Evolutionary conservation across 2,797 vertebrate genomes (phyloP).

Genomic region (Echiichthys vipera): DNA sequence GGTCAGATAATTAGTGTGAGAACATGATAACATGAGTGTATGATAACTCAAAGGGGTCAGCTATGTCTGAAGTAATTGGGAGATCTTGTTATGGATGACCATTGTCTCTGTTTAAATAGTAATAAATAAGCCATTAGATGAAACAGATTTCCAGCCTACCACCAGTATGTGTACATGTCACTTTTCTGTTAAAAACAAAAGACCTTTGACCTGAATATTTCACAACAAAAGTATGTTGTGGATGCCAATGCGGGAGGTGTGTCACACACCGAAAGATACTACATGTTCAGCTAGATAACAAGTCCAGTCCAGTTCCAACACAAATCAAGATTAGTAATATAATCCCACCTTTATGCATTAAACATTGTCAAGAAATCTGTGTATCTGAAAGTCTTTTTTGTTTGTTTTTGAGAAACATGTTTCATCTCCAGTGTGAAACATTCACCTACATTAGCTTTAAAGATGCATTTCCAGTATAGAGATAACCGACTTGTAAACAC

Average conservation of each 20-base stretch:
- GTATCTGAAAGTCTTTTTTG: neutral
- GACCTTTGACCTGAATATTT: conserved; percentile 23
- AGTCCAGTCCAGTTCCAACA: conserved; percentile 33
- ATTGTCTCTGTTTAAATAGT: neutral
- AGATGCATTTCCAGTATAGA: neutral
- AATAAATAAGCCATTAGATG: neutral
- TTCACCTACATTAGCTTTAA: neutral
- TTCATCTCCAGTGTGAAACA: neutral
- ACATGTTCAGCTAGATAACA: conserved; percentile 29
- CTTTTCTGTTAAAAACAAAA: neutral
- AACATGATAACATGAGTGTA: conserved; percentile 33
- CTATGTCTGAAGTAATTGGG: neutral
- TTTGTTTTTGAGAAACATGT: neutral
- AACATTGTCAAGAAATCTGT: neutral
- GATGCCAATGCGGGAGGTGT: conserved; percentile 19
- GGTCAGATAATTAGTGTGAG: conserved; percentile 39
- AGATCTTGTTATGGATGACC: neutral
- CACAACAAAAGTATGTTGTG: neutral
- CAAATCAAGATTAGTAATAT: conserved; percentile 19
- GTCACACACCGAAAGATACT: conserved; percentile 13
- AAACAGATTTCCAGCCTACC: neutral
- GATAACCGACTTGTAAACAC: neutral
- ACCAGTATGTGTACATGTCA: neutral
- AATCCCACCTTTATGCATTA: neutral
- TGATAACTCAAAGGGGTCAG: conserved; percentile 38